phyloP scores from a whole-genome alignment of 2,888 invertebrate species.

The Epinotia ramella region DNA sequence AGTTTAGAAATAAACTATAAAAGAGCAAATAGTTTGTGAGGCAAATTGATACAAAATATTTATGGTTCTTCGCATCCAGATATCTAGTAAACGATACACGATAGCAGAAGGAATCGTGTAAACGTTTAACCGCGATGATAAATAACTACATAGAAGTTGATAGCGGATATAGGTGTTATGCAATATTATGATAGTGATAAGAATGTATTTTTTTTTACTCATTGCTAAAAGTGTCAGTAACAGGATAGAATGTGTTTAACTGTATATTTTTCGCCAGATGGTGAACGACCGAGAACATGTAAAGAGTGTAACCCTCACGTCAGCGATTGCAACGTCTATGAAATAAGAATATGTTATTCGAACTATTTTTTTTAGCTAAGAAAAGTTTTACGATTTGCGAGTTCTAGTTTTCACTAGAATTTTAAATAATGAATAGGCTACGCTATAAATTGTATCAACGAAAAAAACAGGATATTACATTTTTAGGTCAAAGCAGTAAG shows the following conservation, averaged over 20 bases:
- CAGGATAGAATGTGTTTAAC: conserved; percentile 8
- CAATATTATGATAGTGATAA: not conserved
- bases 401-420: too few species aligned
- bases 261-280: not conserved
- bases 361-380: not conserved
- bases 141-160: too few species aligned
- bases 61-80: not conserved
- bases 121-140: too few species aligned
- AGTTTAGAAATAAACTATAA: not conserved
- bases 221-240: not conserved
- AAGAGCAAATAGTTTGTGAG: not conserved
- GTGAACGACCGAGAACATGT: conserved; percentile 25
- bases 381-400: too few species aligned
- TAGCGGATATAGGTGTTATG: not conserved
- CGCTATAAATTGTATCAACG: too few species aligned
- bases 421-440: too few species aligned
- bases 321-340: not conserved
- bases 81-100: not conserved
- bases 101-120: too few species aligned
- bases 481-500: not conserved
- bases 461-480: not conserved
- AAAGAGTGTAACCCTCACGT: conserved; percentile 5
- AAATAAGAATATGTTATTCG: conserved; percentile 1
- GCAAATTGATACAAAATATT: not conserved
- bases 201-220: not conserved